phyloP scores from a whole-genome alignment of 2,797 vertebrate genomes.

The Alfaro cultratus region DNA sequence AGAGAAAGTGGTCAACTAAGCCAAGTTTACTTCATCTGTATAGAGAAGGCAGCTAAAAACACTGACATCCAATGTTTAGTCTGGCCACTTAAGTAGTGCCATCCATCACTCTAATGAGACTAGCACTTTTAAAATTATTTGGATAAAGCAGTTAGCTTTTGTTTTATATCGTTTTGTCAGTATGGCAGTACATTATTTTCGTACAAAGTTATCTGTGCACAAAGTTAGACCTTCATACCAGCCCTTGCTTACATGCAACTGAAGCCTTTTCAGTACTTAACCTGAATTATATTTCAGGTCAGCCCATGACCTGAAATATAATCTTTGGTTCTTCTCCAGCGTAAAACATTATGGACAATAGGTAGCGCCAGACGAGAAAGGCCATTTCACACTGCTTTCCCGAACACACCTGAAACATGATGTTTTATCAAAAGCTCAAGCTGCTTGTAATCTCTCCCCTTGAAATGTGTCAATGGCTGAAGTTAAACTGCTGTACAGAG shows the following conservation, averaged over 20 bases:
- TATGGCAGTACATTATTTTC: neutral
- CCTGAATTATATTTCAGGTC: conserved; percentile 15
- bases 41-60: neutral
- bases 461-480: conserved; percentile 16
- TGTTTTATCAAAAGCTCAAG: conserved; percentile 27
- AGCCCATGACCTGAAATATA: conserved; percentile 61
- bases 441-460: conserved; percentile 25
- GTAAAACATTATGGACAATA: conserved; percentile 36
- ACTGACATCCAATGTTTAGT: neutral
- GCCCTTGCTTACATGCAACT: conserved; percentile 40
- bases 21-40: neutral
- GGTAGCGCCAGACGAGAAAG: conserved; percentile 23
- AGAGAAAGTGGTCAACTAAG: neutral
- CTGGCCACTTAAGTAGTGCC: neutral
- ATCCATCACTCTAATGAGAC: neutral
- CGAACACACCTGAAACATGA: conserved; percentile 23
- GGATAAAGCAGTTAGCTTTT: neutral
- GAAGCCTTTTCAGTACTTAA: conserved; percentile 29
- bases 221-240: conserved; percentile 3
- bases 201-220: neutral
- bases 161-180: neutral
- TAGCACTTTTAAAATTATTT: neutral
- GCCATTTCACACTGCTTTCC: conserved; percentile 21
- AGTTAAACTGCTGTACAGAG: conserved; percentile 34
- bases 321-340: conserved; percentile 29